Conservation (phyloP, 2,113 vertebrate species). For the Passer montanus region DNA sequence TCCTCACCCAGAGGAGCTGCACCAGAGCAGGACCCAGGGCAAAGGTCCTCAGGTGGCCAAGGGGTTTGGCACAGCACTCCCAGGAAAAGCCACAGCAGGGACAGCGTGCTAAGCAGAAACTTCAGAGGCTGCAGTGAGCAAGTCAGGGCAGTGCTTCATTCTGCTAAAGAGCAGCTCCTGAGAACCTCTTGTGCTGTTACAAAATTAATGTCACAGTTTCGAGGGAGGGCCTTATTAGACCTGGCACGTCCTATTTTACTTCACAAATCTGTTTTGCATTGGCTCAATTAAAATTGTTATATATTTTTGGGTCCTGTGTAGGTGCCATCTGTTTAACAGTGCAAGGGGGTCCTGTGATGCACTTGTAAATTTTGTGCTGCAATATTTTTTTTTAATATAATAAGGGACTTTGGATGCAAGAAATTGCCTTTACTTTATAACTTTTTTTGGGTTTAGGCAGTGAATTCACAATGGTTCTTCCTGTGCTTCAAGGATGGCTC, state of each 20-base stretch:
- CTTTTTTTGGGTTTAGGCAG: not conserved
- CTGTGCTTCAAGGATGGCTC: not conserved
- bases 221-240: constrained; percentile 43
- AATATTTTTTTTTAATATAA: constrained; percentile 28
- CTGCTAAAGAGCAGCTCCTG: constrained; percentile 9
- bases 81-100: not conserved
- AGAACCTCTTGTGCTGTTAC: not conserved
- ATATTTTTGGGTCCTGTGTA: constrained; percentile 58
- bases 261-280: constrained; percentile 66
- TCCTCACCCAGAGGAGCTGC: not conserved
- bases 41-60: rapidly evolving
- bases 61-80: not conserved
- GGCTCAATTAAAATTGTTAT: constrained; percentile 71
- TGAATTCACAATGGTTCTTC: not conserved
- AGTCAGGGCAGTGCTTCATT: not conserved
- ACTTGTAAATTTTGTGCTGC: constrained; percentile 44
- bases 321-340: constrained; percentile 62
- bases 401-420: not conserved
- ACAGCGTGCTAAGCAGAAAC: not conserved
- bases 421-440: not conserved
- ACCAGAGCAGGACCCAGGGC: not conserved
- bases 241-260: constrained; percentile 57
- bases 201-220: constrained; percentile 26
- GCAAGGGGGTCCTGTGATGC: constrained; percentile 40
- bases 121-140: not conserved